A percentile compares a stretch with the other conserved stretches of the same genome.
Evolutionary conservation across 1,140 invertebrate species (phyloP).

Genomic region (Andrena cerasifolii): DNA sequence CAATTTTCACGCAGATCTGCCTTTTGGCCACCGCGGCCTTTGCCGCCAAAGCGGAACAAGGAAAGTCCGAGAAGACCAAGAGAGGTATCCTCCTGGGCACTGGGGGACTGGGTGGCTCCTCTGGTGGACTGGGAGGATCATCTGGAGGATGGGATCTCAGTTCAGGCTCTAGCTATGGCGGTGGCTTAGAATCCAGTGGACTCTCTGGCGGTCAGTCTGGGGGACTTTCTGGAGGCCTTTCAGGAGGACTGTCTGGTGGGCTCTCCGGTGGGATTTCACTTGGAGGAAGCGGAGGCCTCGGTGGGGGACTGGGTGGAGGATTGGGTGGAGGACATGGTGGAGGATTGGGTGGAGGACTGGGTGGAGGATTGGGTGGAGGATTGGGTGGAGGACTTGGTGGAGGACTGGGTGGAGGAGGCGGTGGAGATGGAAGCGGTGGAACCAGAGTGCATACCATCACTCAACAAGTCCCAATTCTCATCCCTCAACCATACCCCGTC

Average conservation of each 20-base stretch:
- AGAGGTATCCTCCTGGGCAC: constrained; percentile 38
- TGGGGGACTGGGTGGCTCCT: constrained; percentile 10
- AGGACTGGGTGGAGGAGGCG: constrained; percentile 5
- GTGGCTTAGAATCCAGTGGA: constrained; percentile 32
- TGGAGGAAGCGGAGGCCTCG: not conserved
- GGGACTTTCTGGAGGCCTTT: not conserved
- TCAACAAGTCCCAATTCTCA: constrained; percentile 11
- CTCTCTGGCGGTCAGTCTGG: constrained; percentile 3
- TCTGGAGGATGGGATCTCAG: constrained; percentile 26
- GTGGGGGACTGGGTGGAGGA: constrained; percentile 14
- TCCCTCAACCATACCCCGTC: constrained; percentile 33
- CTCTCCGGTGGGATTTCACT: not conserved
- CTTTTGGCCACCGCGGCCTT: constrained; percentile 31
- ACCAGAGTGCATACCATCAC: constrained; percentile 48
- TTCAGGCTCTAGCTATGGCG: constrained; percentile 4
- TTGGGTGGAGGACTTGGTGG: constrained; percentile 14
- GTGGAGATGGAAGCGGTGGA: constrained; percentile 29
- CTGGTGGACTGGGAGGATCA: constrained; percentile 30
- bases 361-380: constrained; percentile 31
- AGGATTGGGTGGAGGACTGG: constrained; percentile 7
- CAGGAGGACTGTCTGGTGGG: not conserved
- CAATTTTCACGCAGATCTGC: constrained; percentile 31
- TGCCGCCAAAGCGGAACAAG: not conserved
- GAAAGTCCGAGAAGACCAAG: not conserved
- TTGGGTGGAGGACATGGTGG: constrained; percentile 2